A percentile compares a stretch with the other conserved stretches of the same genome.
These are phyloP conservation scores for Drosophila melanosoma DNA, from an alignment of 2,888 invertebrate genomes.

Conservation along the genomic window DNA sequence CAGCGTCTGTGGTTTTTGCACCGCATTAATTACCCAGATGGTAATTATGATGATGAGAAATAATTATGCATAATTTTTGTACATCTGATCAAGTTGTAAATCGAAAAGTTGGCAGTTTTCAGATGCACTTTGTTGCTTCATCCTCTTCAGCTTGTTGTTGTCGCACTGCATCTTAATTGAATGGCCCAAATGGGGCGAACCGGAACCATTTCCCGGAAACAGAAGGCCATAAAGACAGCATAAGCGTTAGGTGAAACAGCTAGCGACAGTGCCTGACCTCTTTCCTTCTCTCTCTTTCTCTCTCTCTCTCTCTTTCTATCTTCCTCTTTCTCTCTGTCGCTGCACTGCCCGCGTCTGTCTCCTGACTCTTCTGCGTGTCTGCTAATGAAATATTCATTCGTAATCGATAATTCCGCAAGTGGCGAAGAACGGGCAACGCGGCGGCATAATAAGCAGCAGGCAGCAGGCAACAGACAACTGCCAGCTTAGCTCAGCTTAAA, in stretches of 20 bases:
- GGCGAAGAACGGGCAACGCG: slow-evolving; percentile 47
- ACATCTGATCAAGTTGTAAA: slow-evolving; percentile 19
- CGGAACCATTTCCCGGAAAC: slow-evolving; percentile 45
- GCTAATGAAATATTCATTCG: slow-evolving; percentile 78
- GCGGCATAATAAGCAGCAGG: slow-evolving; percentile 73
- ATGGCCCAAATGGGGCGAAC: slow-evolving; percentile 51
- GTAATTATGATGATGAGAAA: slow-evolving; percentile 54
- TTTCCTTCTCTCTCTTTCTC: background rate
- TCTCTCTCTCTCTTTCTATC: background rate
- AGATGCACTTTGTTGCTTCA: slow-evolving; percentile 9
- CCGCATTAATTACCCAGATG: slow-evolving; percentile 65
- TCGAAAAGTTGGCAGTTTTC: slow-evolving; percentile 40
- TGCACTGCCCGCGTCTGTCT: background rate
- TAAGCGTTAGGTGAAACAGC: slow-evolving; percentile 40
- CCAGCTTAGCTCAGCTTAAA: slow-evolving; percentile 18
- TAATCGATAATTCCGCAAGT: slow-evolving; percentile 80
- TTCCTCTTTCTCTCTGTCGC: background rate
- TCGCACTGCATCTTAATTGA: slow-evolving; percentile 67
- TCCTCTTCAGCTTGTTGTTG: background rate
- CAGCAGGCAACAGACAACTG: slow-evolving; percentile 48
- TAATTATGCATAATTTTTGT: slow-evolving; percentile 51
- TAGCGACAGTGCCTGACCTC: slow-evolving; percentile 8
- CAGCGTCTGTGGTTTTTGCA: slow-evolving; percentile 1
- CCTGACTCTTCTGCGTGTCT: slow-evolving; percentile 36
- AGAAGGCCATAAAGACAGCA: slow-evolving; percentile 55